Evolutionary conservation across 2,113 vertebrate species (phyloP), one percentile per base, ranked within the genome.

Genomic region (Rhinolophus ferrumequinum): DNA sequence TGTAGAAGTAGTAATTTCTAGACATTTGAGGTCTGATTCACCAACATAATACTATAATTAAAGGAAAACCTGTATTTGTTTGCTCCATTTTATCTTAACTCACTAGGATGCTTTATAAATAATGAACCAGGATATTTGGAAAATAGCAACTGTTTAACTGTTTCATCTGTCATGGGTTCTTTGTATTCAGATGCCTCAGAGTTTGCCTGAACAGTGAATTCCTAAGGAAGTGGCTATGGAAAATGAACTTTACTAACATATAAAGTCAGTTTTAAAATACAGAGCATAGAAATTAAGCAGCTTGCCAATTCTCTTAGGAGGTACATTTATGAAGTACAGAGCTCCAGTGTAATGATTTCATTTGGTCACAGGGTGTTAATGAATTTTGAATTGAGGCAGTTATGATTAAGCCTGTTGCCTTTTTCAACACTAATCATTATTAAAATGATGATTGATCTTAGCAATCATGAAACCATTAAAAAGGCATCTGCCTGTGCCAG

Each of bases 11-110:
- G 91, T 89, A 95, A 97, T 97, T 97, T 97, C 73, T 14, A 96
- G 91, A 87, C 95, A 72, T 86, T 95, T 83, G 91, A 96, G 82
- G 64, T 94, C 96, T 96, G 96, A 96, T 97, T 97, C 90, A 97
- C 88, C 77, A 84, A 22, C 60, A 79, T 90, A 22, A 64, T 85
- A 88, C 94, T 95, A 56, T 93, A 95, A 95, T 97, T 95, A 96
- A 96, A 91, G 82, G 86, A 86, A 87, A 96, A 95, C 93, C 89
- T 97, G 44, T 83, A 87, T 95, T 88, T 96, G 92, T 93, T 95
- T 84, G 85, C 73, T 91, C 35, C 9, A 35, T 95, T 93, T 97
- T 94, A 79, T 87, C 69, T 35, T 92, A 96, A 81, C 56, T 85
- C 76, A 72, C 93, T 67, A 89, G 79, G 66, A 89, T 95, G 52